Evolutionary conservation across 2,888 invertebrate genomes (phyloP), one percentile per base, ranked within the genome.

Genomic region (Campopleginae sp.): DNA sequence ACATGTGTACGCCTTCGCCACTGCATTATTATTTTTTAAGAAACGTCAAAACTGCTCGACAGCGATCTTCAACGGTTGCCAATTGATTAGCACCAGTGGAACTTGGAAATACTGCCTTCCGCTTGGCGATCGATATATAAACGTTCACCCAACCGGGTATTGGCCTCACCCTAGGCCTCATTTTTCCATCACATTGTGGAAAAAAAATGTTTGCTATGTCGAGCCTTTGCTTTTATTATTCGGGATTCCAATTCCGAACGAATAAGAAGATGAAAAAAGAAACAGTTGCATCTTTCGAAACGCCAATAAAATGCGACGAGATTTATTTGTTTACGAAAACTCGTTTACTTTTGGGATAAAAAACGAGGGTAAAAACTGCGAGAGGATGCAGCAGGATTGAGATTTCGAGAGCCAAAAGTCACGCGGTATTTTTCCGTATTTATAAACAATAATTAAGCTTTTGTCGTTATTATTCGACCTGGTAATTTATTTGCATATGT

Each of bases 1-100:
- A 66, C 46, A 71, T 65, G 75, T 79, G 48, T 66, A 63, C 23
- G n/a, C n/a, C 17, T 48, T 61, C n/a, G 44, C 66, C 58, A 51
- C 8, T 68, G 10, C 58, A 48, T 54, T 33, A 44, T 44, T 51
- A 19, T 65, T 31, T n/a, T 44, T 27, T 44, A 46, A 31, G 38
- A 38, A 38, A 38, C 38, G 38, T 5, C 38, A 38, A 38, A 38
- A 38, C 6, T 38, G 38, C 38, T 38, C 2, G 6, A 7, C 6
- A 4, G 0, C 3, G 6, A 38, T 5, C 7, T 38, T 5, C 38
- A 38, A 38, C 38, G 38, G 0, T 38, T 7, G 3, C 7, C 6
- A 6, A 38, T 31, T 31, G 31, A 31, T 31, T 31, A 31, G 31
- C 31, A 31, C 31, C 2, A 31, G 2, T 31, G 4, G 31, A 31